These are phyloP conservation scores for Trinectes maculatus DNA, from an alignment of 2,113 vertebrate genomes.

Conservation along the genomic window DNA sequence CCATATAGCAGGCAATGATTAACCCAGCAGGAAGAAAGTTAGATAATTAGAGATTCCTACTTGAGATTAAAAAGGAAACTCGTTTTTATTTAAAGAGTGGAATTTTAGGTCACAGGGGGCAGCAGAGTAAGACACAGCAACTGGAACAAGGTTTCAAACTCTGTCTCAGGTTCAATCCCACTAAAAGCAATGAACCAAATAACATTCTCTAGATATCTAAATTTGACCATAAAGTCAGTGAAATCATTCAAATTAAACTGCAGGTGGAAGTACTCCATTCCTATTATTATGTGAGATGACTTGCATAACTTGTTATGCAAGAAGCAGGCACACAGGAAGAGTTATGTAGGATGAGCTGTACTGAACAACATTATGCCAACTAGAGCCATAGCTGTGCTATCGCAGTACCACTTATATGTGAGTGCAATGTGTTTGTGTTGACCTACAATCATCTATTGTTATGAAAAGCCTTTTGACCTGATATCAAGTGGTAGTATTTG, in stretches of 20 bases:
- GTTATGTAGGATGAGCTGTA: slow-evolving; percentile 45
- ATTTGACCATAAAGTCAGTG: background rate
- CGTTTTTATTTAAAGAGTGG: slow-evolving; percentile 7
- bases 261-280: background rate
- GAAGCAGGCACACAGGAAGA: slow-evolving; percentile 51
- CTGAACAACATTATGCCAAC: slow-evolving; percentile 47
- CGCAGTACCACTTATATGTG: slow-evolving; percentile 9
- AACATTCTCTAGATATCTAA: background rate
- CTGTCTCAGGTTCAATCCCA: background rate
- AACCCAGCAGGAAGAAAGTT: slow-evolving; percentile 3
- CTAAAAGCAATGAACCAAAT: background rate
- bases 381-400: slow-evolving; percentile 36
- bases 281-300: slow-evolving; percentile 8
- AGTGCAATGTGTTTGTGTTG: background rate
- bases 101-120: slow-evolving; percentile 17
- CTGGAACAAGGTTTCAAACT: background rate
- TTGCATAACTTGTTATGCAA: background rate
- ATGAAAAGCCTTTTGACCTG: background rate
- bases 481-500: background rate
- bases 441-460: background rate
- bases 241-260: background rate
- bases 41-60: slow-evolving; percentile 48
- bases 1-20: slow-evolving; percentile 40
- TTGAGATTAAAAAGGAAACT: slow-evolving; percentile 45
- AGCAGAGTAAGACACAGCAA: background rate